phyloP scores from a whole-genome alignment of 1,140 invertebrate species.

The Patella vulgata region DNA sequence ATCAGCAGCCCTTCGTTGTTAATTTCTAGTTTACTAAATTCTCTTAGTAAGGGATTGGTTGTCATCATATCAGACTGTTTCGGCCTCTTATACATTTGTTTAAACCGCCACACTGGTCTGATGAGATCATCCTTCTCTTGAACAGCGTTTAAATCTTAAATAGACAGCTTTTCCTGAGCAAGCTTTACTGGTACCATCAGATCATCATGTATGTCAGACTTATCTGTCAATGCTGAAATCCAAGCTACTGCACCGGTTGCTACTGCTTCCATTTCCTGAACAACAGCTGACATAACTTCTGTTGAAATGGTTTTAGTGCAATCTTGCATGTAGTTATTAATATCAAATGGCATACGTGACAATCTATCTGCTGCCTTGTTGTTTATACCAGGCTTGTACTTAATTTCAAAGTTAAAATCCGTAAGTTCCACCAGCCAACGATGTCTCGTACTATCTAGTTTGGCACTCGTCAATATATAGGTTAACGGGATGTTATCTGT shows the following conservation, averaged over 20 bases:
- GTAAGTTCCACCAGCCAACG: constrained; percentile 11
- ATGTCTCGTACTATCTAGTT: constrained; percentile 11
- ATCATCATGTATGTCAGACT: background rate
- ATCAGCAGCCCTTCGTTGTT: background rate
- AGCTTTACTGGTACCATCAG: background rate
- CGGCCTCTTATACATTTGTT: background rate
- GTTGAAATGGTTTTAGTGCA: background rate
- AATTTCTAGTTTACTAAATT: constrained; percentile 12
- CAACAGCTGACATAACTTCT: background rate
- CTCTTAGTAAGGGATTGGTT: constrained; percentile 3
- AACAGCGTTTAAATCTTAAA: background rate
- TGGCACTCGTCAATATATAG: too few relatives aligned
- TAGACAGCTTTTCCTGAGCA: too few relatives aligned
- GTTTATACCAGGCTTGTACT: constrained; percentile 3
- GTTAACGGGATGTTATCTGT: too few relatives aligned
- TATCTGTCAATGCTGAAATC: background rate
- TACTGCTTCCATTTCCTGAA: background rate
- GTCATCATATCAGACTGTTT: background rate
- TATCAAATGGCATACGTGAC: constrained; percentile 5
- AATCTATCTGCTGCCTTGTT: constrained; percentile 25
- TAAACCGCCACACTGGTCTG: background rate
- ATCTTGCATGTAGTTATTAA: background rate
- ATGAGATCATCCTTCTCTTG: constrained; percentile 11
- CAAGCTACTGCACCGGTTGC: too few relatives aligned
- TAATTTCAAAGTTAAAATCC: constrained; percentile 18